Base-by-base conservation (phyloP, 2,888 invertebrate species). In the Cephus runcator region DNA sequence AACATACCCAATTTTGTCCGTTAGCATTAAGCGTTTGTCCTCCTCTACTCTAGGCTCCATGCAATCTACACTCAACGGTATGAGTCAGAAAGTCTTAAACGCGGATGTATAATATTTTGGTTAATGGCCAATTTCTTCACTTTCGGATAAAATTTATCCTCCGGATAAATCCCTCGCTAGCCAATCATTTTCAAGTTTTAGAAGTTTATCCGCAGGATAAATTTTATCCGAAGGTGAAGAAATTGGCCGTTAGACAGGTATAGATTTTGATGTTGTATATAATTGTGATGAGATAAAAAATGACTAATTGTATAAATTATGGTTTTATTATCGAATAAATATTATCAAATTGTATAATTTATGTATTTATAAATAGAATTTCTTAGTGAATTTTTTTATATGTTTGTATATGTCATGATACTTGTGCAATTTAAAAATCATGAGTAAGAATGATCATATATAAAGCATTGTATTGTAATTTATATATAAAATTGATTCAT, bases 401-500 rank as follows among this genome's bases (percentile, higher is more conserved):
- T 0, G 15, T 56, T 56, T 23, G 0, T 23, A 23, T 23, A 6
- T 9, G 1, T 6, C 23, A 56, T 9, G 9, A 15, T 56, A 9
- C 56, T 56, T 23, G 23, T 56, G 40, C 15, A 4, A 56, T 15
- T 23, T 23, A 56, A 23, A 56, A 6, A 23, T 56, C 23, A 56
- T 56, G 1, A 23, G 23, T 23, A 56, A 23, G 56, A 6, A 23
- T 9, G 56, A 56, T 56, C 9, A 9, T 56, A 23, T 56, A 23
- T 23, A 56, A 23, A 56, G 15, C 23, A 56, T 56, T 9, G 9
- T 56, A 6, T 2, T 23, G 23, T 23, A 9, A 23, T 23, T 23
- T 23, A 23, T 56, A 9, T 23, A 30, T 23, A 30, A n/a, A 31
- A 69, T 79, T 69, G 4, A 36, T 34, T 81, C 36, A 82, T 80